phyloP scores from a whole-genome alignment of 2,797 vertebrate species.

The Pagetopsis macropterus region DNA sequence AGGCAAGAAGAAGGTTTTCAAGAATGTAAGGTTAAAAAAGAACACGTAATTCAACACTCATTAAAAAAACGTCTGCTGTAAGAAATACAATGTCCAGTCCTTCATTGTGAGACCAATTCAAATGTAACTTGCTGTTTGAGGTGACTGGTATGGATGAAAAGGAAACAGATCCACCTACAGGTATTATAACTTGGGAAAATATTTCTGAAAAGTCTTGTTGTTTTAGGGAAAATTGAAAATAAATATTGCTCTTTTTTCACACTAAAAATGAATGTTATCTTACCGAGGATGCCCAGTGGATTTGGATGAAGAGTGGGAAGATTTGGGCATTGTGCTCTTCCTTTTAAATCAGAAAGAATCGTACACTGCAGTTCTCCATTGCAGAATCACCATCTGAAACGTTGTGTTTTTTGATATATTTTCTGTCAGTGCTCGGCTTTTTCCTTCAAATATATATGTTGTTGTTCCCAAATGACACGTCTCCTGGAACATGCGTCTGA shows the following conservation, averaged over 20 bases:
- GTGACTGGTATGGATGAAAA: not conserved
- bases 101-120: too few species aligned
- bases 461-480: not conserved
- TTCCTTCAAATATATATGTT: not conserved
- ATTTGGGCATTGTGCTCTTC: conserved; percentile 10
- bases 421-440: not conserved
- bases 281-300: conserved; percentile 8
- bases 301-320: not conserved
- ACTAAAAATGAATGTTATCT: not conserved
- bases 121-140: too few species aligned
- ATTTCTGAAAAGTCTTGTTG: not conserved
- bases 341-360: not conserved
- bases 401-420: not conserved
- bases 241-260: not conserved
- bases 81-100: too few species aligned
- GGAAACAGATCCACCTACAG: not conserved
- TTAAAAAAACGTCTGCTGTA: too few species aligned
- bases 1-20: too few species aligned
- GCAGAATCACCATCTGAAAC: not conserved
- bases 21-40: too few species aligned
- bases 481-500: not conserved
- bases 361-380: conserved; percentile 26
- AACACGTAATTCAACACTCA: too few species aligned
- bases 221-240: not conserved
- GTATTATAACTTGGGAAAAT: not conserved